Percentiles rank a stretch among this genome's conserved stretches.
phyloP scores from a whole-genome alignment of 23 tunicate genomes.

The Trididemnum miniatum region DNA sequence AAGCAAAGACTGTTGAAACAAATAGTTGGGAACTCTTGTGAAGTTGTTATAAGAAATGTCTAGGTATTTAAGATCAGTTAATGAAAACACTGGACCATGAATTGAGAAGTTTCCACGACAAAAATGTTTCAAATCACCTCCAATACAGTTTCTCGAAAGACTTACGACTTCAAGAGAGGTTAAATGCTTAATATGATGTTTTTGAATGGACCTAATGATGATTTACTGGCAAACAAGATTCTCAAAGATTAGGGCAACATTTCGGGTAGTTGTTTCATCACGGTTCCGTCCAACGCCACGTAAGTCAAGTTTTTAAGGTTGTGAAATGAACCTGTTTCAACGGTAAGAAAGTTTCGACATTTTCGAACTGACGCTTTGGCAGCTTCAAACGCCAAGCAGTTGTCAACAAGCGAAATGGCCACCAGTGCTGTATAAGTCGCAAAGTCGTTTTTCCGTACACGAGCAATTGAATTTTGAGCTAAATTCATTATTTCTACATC shows the following conservation, averaged over 20 bases:
- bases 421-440: background rate
- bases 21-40: background rate
- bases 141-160: background rate
- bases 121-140: background rate
- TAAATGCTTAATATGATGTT: background rate
- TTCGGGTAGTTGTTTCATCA: background rate
- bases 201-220: background rate
- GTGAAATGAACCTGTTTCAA: background rate
- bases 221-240: background rate
- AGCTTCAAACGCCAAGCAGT: background rate
- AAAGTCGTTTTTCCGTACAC: background rate
- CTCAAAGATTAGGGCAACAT: background rate
- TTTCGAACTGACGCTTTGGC: background rate
- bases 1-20: slow-evolving; percentile 2
- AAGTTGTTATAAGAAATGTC: slow-evolving; percentile 17
- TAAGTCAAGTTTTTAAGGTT: background rate
- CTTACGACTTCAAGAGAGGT: background rate
- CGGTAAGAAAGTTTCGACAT: background rate
- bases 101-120: background rate
- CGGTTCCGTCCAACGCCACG: background rate
- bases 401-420: background rate
- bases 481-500: background rate
- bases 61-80: background rate
- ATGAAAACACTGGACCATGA: background rate
- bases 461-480: background rate